phyloP scores from a whole-genome alignment of 2,888 invertebrate genomes.

The Ptychoptera albimana region DNA sequence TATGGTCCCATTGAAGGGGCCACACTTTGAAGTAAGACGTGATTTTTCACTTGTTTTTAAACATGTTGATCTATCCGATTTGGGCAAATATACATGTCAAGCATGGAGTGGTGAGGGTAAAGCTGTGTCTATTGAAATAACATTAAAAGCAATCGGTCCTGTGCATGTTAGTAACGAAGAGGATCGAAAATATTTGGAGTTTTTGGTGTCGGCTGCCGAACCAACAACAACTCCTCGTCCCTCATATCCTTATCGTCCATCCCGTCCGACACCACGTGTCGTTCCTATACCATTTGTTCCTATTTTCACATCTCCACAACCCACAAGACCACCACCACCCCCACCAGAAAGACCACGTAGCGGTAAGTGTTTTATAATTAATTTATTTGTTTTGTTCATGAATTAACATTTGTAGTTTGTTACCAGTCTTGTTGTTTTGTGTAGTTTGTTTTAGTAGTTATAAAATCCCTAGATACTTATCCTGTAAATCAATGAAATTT shows the following conservation, averaged over 20 bases:
- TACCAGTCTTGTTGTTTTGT: background rate
- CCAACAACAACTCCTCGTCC: conserved; percentile 31
- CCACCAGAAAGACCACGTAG: conserved; percentile 11
- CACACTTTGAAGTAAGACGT: conserved; percentile 42
- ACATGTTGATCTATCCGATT: conserved; percentile 48
- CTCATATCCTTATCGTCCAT: conserved; percentile 29
- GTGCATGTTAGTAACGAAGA: conserved; percentile 39
- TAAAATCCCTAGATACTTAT: background rate
- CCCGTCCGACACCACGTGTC: conserved; percentile 20
- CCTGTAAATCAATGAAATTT: too few species aligned
- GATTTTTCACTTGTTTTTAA: conserved; percentile 62
- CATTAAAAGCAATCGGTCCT: conserved; percentile 54
- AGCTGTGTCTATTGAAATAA: conserved; percentile 61
- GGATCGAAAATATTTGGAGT: conserved; percentile 42
- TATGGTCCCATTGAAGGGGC: conserved; percentile 46
- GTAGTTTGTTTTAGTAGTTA: background rate
- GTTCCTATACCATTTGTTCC: conserved; percentile 12
- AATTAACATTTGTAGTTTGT: background rate
- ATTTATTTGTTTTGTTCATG: conserved; percentile 10
- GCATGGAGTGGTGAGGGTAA: conserved; percentile 71
- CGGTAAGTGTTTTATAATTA: conserved; percentile 13
- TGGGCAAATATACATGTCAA: conserved; percentile 78
- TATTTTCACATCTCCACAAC: conserved; percentile 8
- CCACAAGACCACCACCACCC: conserved; percentile 18
- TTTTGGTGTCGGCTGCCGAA: conserved; percentile 33